Evolutionary conservation across 2,888 invertebrate genomes (phyloP).

Genomic region (Apoda limacodes): DNA sequence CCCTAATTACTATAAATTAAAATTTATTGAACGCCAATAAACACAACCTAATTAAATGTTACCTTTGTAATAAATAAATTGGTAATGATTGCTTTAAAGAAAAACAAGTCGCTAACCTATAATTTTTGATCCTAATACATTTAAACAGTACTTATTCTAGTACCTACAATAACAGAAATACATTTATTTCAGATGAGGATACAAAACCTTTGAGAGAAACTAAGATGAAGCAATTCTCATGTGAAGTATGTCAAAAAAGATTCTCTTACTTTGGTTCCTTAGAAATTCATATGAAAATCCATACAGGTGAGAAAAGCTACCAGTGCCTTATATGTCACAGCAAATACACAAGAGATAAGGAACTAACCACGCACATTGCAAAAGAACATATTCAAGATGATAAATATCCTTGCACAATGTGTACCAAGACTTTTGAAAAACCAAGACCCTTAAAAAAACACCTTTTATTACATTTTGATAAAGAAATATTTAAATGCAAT

Average conservation of each 20-base stretch:
- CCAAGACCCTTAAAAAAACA: slow-evolving; percentile 42
- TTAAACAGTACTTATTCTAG: no score
- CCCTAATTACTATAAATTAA: no score
- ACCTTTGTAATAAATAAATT: no score
- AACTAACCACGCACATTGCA: slow-evolving; percentile 41
- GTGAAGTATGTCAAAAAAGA: slow-evolving; percentile 33
- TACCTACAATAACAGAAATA: no score
- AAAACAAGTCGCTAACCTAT: no score
- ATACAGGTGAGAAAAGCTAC: slow-evolving; percentile 40
- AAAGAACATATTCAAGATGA: slow-evolving; percentile 29
- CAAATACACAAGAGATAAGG: slow-evolving; percentile 37
- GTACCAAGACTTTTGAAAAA: slow-evolving; percentile 36
- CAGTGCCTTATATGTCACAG: slow-evolving; percentile 38
- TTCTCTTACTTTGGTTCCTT: slow-evolving; percentile 35
- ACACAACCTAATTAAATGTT: no score
- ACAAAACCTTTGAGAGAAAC: slow-evolving; percentile 13
- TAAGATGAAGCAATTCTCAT: slow-evolving; percentile 26
- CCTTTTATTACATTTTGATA: slow-evolving; percentile 34
- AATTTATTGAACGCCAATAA: no score
- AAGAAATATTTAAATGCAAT: slow-evolving; percentile 40
- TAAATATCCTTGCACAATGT: slow-evolving; percentile 38
- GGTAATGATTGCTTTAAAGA: no score
- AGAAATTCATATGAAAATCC: slow-evolving; percentile 33
- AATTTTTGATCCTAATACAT: no score
- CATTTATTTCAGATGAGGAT: slow-evolving; percentile 20